phyloP scores from a whole-genome alignment of 2,797 vertebrate genomes.

The Dicrostonyx torquatus region DNA sequence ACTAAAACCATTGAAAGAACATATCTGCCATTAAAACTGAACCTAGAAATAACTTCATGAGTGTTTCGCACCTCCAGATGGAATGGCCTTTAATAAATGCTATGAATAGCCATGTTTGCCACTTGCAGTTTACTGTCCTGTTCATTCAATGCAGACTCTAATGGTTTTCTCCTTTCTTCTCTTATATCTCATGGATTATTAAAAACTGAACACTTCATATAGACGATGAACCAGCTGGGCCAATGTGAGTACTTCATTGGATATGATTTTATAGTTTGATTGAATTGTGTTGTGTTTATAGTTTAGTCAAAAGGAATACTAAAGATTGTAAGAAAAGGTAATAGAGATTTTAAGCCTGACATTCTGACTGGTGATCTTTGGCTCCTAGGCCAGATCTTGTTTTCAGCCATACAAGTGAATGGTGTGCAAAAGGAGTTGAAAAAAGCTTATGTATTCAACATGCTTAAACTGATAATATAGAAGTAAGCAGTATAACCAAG shows the following conservation, averaged over 20 bases:
- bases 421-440: not conserved
- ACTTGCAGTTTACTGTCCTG: constrained; percentile 46
- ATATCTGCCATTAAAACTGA: constrained; percentile 87
- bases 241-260: constrained; percentile 91
- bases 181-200: constrained; percentile 78
- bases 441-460: not conserved
- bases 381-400: constrained; percentile 39
- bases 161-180: constrained; percentile 83
- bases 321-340: not conserved
- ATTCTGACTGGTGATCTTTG: not conserved
- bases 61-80: constrained; percentile 85
- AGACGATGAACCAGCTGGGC: constrained; percentile 98
- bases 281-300: constrained; percentile 21
- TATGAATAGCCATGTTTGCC: constrained; percentile 83
- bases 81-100: constrained; percentile 87
- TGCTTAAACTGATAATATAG: not conserved
- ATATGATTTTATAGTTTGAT: not conserved
- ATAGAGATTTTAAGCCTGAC: not conserved
- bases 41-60: constrained; percentile 86
- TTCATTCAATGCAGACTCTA: constrained; percentile 45
- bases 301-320: not conserved
- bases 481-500: not conserved
- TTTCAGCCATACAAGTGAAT: not conserved
- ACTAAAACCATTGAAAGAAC: constrained; percentile 88
- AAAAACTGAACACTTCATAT: constrained; percentile 68